These are phyloP conservation scores for Chitala chitala DNA, from an alignment of 2,113 vertebrate genomes.

Conservation along the genomic window DNA sequence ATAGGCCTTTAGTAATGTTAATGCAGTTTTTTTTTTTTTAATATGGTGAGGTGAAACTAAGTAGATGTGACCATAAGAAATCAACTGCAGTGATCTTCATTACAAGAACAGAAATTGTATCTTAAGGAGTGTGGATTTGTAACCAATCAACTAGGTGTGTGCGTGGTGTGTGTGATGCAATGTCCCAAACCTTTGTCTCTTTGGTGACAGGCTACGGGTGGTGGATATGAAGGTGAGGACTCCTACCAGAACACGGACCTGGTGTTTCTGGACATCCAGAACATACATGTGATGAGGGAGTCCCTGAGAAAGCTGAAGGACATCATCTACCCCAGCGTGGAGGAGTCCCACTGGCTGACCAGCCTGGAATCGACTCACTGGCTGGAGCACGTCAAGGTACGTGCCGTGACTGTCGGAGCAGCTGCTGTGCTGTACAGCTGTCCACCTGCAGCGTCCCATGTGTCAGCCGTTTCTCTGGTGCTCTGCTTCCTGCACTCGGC, in stretches of 20 bases:
- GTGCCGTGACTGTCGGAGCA: no score
- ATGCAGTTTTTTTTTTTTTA: no score
- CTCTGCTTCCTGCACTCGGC: no score
- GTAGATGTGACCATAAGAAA: no score
- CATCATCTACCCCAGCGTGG: constrained; percentile 91
- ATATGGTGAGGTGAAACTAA: neutral
- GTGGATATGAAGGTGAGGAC: constrained; percentile 93
- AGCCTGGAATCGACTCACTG: constrained; percentile 96
- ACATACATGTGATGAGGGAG: constrained; percentile 97
- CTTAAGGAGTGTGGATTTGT: neutral
- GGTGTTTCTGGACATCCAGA: constrained; percentile 93
- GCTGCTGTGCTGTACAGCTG: no score
- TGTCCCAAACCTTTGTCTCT: neutral
- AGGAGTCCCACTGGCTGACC: constrained; percentile 96
- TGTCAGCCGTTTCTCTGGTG: no score
- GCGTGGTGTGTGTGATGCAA: neutral
- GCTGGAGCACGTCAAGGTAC: constrained; percentile 94
- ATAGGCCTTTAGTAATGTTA: no score
- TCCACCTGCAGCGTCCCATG: no score
- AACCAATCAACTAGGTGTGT: neutral
- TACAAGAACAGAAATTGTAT: neutral
- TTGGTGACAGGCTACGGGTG: constrained; percentile 82
- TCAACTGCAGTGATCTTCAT: no score
- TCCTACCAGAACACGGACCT: constrained; percentile 88
- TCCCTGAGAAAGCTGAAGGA: constrained; percentile 95